Evolutionary conservation across 2,888 invertebrate species (phyloP).

Genomic region (Blastobasis lacticolella): DNA sequence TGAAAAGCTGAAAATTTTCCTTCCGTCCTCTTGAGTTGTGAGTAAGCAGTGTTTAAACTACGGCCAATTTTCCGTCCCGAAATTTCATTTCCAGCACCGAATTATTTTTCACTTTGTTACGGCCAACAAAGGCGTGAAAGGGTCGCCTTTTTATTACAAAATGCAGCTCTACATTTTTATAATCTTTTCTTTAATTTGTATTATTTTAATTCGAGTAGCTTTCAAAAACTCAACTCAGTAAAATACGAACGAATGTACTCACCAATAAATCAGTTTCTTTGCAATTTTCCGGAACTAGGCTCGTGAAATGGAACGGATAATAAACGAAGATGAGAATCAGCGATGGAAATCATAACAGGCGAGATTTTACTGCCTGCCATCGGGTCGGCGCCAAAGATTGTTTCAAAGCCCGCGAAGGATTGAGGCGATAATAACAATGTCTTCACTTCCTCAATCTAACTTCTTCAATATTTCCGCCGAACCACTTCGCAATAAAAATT

Average conservation of each 20-base stretch:
- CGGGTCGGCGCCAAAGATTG: slow-evolving; percentile 58
- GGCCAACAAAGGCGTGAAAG: not conserved
- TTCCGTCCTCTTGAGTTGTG: slow-evolving; percentile 54
- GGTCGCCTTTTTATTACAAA: not conserved
- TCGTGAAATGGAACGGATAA: slow-evolving; percentile 31
- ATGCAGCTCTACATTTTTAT: not conserved
- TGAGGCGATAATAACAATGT: slow-evolving; percentile 68
- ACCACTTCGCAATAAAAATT: slow-evolving; percentile 51
- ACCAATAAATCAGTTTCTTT: no score
- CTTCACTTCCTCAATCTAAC: slow-evolving; percentile 66
- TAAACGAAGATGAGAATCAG: slow-evolving; percentile 40
- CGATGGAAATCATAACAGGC: slow-evolving; percentile 51
- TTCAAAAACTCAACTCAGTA: no score
- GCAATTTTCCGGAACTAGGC: not conserved
- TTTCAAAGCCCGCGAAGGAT: slow-evolving; percentile 50
- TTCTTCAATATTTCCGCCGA: slow-evolving; percentile 59
- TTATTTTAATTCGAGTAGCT: no score
- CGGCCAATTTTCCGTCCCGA: slow-evolving; percentile 50
- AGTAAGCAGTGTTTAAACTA: slow-evolving; percentile 47
- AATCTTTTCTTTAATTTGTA: no score
- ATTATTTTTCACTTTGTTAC: slow-evolving; percentile 27
- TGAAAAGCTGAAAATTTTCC: slow-evolving; percentile 57
- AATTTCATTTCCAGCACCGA: slow-evolving; percentile 31
- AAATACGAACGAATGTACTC: no score
- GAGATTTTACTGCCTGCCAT: slow-evolving; percentile 52